These are phyloP conservation scores for Rhineura floridana DNA, from an alignment of 2,113 vertebrate species.

Conservation along the genomic window DNA sequence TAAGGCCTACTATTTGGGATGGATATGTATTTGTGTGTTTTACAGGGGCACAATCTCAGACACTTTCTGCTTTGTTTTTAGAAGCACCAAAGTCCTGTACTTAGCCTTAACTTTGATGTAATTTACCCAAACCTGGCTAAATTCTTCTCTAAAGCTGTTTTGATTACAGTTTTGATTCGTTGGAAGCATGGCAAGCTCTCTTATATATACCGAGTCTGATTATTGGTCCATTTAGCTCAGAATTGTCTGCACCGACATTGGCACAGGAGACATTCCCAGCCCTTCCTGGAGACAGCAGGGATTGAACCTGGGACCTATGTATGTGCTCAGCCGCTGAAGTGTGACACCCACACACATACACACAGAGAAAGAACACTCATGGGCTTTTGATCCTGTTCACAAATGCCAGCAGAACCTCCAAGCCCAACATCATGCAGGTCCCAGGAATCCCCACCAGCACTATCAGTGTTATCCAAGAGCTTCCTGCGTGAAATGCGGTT, in stretches of 20 bases:
- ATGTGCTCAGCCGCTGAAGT: too few species aligned
- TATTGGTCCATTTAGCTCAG: too few species aligned
- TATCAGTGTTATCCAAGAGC: not conserved
- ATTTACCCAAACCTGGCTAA: not conserved
- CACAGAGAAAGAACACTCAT: too few species aligned
- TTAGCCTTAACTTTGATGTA: not conserved
- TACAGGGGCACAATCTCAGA: not conserved
- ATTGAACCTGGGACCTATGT: too few species aligned
- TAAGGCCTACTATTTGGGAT: not conserved
- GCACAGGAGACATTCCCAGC: too few species aligned
- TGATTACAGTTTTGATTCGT: not conserved
- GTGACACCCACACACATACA: too few species aligned
- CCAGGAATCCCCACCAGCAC: not conserved
- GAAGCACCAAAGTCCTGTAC: not conserved
- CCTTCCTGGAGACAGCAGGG: too few species aligned
- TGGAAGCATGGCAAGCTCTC: not conserved
- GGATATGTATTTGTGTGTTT: too few species aligned
- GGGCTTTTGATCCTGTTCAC: not conserved
- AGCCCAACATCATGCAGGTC: not conserved
- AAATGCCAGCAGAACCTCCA: not conserved
- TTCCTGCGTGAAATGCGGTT: fast-evolving
- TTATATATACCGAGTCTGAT: too few species aligned
- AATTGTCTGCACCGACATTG: too few species aligned
- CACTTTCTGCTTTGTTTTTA: not conserved
- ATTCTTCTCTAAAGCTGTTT: not conserved